These are phyloP conservation scores for Garrulus glandarius DNA, from an alignment of 2,797 vertebrate genomes.

Conservation along the genomic window DNA sequence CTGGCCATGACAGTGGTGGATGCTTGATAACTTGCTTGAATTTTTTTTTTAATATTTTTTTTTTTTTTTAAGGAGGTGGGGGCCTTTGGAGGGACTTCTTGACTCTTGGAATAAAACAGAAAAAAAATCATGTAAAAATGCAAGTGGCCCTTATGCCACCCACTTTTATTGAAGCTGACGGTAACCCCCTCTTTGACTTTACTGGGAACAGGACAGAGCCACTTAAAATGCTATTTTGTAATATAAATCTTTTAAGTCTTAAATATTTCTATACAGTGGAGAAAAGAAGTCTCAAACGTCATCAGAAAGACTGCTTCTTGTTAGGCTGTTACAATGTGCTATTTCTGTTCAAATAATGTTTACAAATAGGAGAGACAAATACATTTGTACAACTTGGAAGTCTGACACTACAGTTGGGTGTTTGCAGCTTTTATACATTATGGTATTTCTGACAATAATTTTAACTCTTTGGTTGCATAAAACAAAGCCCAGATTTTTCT, in stretches of 20 bases:
- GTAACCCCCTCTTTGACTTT: not conserved
- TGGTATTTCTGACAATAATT: constrained; percentile 36
- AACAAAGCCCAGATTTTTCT: constrained; percentile 8
- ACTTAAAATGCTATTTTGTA: constrained; percentile 1
- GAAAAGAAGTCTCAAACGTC: constrained; percentile 24
- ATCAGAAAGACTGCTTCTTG: constrained; percentile 51
- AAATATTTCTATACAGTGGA: constrained; percentile 54
- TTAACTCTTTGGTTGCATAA: not conserved
- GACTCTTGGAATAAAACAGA: not conserved
- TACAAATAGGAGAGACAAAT: constrained; percentile 54
- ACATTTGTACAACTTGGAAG: constrained; percentile 36
- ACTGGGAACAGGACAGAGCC: not conserved
- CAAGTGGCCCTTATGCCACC: not conserved
- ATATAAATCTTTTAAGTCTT: constrained; percentile 40
- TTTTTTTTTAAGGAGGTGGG: fast-evolving
- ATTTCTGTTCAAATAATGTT: constrained; percentile 50
- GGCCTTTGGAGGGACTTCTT: not conserved
- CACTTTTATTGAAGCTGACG: not conserved
- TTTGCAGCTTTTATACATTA: constrained; percentile 50
- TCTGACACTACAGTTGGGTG: constrained; percentile 23
- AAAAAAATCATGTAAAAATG: not conserved
- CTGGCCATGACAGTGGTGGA: not conserved
- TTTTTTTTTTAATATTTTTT: no score
- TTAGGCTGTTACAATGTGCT: constrained; percentile 56
- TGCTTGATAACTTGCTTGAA: not conserved